A percentile compares a stretch with the other conserved stretches of the same genome.
phyloP scores from a whole-genome alignment of 2,797 vertebrate genomes.

The Muscicapa striata region DNA sequence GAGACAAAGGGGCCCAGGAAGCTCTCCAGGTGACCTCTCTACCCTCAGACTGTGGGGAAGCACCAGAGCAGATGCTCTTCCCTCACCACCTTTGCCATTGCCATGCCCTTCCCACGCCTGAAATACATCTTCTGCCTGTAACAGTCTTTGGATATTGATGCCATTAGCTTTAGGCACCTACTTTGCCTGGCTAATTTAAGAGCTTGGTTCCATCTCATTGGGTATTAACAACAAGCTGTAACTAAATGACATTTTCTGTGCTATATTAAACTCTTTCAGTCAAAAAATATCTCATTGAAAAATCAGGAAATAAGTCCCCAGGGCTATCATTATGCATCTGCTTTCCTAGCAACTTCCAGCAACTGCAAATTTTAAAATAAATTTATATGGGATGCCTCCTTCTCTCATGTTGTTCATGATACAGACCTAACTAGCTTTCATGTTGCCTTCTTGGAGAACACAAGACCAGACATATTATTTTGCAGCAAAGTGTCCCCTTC shows the following conservation, averaged over 20 bases:
- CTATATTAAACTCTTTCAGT: slow-evolving; percentile 59
- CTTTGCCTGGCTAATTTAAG: slow-evolving; percentile 45
- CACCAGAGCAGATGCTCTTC: neutral
- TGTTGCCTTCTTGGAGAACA: neutral
- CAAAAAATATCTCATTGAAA: slow-evolving; percentile 56
- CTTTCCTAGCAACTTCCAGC: slow-evolving; percentile 10
- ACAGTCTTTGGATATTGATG: neutral
- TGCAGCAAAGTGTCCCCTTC: neutral
- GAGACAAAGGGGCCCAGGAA: neutral
- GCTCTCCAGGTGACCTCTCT: neutral
- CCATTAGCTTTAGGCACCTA: neutral
- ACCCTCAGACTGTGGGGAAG: neutral
- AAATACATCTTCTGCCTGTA: neutral
- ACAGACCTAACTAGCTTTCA: neutral
- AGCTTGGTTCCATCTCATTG: neutral
- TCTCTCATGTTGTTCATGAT: neutral
- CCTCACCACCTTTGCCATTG: neutral
- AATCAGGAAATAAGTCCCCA: slow-evolving; percentile 50
- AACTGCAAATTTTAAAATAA: slow-evolving; percentile 21
- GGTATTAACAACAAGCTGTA: slow-evolving; percentile 30
- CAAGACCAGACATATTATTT: neutral
- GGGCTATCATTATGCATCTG: slow-evolving; percentile 63
- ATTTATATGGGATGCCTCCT: neutral
- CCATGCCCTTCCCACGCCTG: neutral
- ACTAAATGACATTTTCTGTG: slow-evolving; percentile 50